phyloP scores from a whole-genome alignment of 2,113 vertebrate genomes.

The Macrotis lagotis region DNA sequence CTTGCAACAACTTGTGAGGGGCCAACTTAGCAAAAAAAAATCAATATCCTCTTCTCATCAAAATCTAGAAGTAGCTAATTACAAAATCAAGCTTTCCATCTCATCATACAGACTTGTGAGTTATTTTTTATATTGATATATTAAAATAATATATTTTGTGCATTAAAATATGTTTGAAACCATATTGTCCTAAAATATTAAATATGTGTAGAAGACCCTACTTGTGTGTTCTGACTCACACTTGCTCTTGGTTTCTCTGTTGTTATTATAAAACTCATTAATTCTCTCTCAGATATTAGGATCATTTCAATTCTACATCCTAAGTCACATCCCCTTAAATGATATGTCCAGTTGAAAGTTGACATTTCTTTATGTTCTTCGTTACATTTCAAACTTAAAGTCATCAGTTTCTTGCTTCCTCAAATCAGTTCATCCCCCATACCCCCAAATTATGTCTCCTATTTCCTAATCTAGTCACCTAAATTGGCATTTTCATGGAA shows the following conservation, averaged over 20 bases:
- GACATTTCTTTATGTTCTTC: too few species aligned
- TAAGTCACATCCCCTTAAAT: neutral
- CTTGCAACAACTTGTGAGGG: neutral
- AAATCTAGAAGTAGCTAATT: slow-evolving; percentile 18
- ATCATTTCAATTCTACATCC: neutral
- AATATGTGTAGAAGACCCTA: neutral
- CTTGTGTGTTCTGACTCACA: neutral
- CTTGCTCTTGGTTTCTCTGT: neutral
- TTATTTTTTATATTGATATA: slow-evolving; percentile 18
- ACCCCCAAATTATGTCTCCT: neutral
- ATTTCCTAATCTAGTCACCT: neutral
- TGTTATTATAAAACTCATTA: neutral
- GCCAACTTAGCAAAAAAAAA: slow-evolving; percentile 2
- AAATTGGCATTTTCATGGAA: neutral
- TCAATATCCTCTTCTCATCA: neutral
- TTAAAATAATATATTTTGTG: too few species aligned
- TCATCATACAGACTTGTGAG: neutral
- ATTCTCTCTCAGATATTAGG: neutral
- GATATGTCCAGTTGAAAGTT: neutral
- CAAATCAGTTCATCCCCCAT: neutral
- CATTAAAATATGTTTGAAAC: neutral
- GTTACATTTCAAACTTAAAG: neutral
- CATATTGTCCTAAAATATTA: neutral
- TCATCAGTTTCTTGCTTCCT: neutral
- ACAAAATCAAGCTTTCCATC: slow-evolving; percentile 29